Evolutionary conservation across 2,888 invertebrate genomes (phyloP).

Genomic region (Xestobium rufovillosum): DNA sequence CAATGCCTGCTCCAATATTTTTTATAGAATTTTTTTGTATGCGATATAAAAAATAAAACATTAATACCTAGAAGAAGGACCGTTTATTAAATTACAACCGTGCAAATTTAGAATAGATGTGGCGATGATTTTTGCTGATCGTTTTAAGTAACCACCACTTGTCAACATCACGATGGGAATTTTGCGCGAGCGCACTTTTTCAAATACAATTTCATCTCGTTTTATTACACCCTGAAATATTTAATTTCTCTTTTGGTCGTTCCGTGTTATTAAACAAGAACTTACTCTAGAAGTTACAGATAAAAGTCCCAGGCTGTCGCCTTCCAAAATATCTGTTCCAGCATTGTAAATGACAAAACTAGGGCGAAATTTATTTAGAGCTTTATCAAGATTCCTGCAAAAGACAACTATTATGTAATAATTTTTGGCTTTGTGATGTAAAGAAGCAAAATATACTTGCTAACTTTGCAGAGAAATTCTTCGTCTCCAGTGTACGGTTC

Average conservation of each 20-base stretch:
- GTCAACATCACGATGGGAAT: constrained; percentile 82
- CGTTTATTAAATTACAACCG: constrained; percentile 49
- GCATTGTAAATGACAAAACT: constrained; percentile 86
- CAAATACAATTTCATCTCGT: constrained; percentile 78
- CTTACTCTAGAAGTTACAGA: constrained; percentile 60
- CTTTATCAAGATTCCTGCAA: constrained; percentile 60
- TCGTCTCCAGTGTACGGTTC: constrained; percentile 54
- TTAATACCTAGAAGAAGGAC: not conserved
- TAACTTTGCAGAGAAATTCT: constrained; percentile 61
- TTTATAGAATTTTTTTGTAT: no score
- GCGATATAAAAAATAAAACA: no score
- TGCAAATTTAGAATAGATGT: constrained; percentile 75
- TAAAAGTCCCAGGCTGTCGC: constrained; percentile 70
- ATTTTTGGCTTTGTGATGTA: constrained; percentile 2
- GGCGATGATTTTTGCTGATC: constrained; percentile 73
- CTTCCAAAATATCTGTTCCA: constrained; percentile 77
- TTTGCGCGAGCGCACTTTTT: constrained; percentile 51
- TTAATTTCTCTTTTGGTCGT: constrained; percentile 9
- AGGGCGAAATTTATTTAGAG: constrained; percentile 64
- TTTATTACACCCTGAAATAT: constrained; percentile 68
- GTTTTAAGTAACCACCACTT: constrained; percentile 77
- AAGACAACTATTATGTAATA: constrained; percentile 25
- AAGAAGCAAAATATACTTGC: constrained; percentile 28
- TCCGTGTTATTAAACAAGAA: constrained; percentile 10
- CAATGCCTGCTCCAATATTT: no score